Percentiles rank a stretch among this genome's conserved stretches.
Conservation (phyloP, 2,888 invertebrate species). For the Drosophila mettleri region DNA sequence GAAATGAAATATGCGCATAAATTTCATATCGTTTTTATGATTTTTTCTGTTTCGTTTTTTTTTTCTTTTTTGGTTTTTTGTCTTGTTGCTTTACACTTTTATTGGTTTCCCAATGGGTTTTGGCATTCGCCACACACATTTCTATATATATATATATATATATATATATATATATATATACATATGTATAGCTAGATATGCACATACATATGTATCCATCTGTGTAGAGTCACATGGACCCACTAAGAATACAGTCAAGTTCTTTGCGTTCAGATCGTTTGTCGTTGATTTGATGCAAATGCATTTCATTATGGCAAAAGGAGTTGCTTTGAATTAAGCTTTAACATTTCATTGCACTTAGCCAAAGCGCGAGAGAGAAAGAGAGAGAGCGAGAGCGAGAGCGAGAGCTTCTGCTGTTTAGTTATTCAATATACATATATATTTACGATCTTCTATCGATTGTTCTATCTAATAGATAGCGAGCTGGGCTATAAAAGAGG, state of each 20-base stretch:
- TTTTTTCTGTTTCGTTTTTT: conserved; percentile 62
- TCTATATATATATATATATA: background rate
- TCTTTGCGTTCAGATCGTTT: conserved; percentile 20
- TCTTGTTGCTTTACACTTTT: conserved; percentile 61
- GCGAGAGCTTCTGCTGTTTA: background rate
- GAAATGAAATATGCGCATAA: conserved; percentile 80
- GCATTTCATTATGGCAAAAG: conserved; percentile 56
- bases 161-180: background rate
- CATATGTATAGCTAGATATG: background rate
- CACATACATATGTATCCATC: conserved; percentile 1
- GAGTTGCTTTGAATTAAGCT: conserved; percentile 51
- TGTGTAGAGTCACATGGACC: background rate
- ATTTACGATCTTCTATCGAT: conserved; percentile 41
- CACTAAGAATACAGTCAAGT: conserved; percentile 34
- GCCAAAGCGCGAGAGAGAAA: background rate
- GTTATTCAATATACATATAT: conserved; percentile 33
- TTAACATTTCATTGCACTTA: conserved; percentile 63
- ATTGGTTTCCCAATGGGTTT: conserved; percentile 68
- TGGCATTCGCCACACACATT: conserved; percentile 31
- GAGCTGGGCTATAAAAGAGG: conserved; percentile 8
- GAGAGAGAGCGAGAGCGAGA: background rate
- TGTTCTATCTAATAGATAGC: conserved; percentile 12
- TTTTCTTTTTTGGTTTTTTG: conserved; percentile 14
- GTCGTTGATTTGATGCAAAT: conserved; percentile 57
- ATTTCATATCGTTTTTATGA: conserved; percentile 80